Evolutionary conservation across 2,888 invertebrate species (phyloP), one percentile per base, ranked within the genome.

Genomic region (Mythimna ferrago): DNA sequence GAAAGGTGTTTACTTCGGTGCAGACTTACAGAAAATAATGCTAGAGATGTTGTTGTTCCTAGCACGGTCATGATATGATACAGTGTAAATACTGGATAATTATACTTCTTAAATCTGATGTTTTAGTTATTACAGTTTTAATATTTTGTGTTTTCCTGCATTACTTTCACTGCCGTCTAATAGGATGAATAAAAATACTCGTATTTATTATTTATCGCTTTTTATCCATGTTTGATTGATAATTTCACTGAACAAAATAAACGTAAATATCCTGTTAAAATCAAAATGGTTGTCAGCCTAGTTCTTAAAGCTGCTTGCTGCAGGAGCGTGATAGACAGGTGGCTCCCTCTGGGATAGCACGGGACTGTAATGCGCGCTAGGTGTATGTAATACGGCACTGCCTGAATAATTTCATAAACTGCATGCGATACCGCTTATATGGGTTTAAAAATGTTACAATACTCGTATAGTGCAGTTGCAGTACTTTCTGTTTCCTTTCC

Each of bases 291-390:
- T 26, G 79, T 38, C 67, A 54, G 2, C 72, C 53, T 54, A n/a
- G 26, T 35, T n/a, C 38, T 32, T 32, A 38, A 58, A 62, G 57
- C 67, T 54, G 35, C 54, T 60, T 38, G 54, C 19, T 61, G 63
- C 78, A 48, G 21, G 61, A 61, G 53, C 57, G 44, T 72, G 61
- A 78, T 38, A 82, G 82, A 82, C 79, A 78, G 82, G 56, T 71
- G 58, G 66, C 66, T 67, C 51, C 60, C 60, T 35, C 67, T 66
- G 61, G 82, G 48, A n/a, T 53, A 51, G 72, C 32, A n/a, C 19
- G 48, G n/a, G 67, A 67, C 51, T 60, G 57, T 54, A 19, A 70
- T 77, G 53, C 35, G 53, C 71, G 38, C 41, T 44, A 7, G 56
- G 53, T 41, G 41, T 53, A 56, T 48, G 41, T 65, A 51, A 77